Evolutionary conservation across 2,888 invertebrate species (phyloP), one percentile per base, ranked within the genome.

Genomic region (Phalera bucephala): DNA sequence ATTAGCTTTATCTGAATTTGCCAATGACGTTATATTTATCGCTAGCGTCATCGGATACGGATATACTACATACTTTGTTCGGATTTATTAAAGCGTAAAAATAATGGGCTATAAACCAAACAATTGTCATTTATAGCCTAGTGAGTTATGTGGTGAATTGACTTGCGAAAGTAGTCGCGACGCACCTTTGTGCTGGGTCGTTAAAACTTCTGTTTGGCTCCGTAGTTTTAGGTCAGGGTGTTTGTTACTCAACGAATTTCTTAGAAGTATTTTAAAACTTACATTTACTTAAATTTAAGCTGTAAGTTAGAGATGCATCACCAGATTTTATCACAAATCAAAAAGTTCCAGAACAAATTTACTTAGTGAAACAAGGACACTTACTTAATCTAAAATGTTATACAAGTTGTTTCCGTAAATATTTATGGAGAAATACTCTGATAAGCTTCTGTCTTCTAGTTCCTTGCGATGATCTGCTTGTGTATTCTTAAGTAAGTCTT

Each of bases 401-500:
- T n/a, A n/a, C n/a, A n/a, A n/a, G n/a, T n/a, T n/a, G n/a, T n/a
- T n/a, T n/a, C n/a, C n/a, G n/a, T n/a, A n/a, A n/a, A n/a, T n/a
- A n/a, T n/a, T n/a, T n/a, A n/a, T n/a, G n/a, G n/a, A n/a, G 43
- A 45, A 47, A 33, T 37, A 46, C 49, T 43, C 41, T 47, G 45
- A 41, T 42, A 44, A n/a, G 51, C 49, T 59, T 62, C 64, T 64
- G n/a, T 63, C 62, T 57, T 46, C 40, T 41, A 55, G 50, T 58
- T 59, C 50, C 51, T 54, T 47, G 40, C 37, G 29, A 38, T 40
- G 40, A 38, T 52, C 27, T 59, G 60, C 62, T 62, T 62, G 62
- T 64, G 62, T 67, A 66, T 72, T n/a, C n/a, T n/a, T n/a, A n/a
- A n/a, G n/a, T 60, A 71, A 75, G 63, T 72, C 73, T 66, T 50